Evolutionary conservation across 2,797 vertebrate species (phyloP).

Genomic region (Cirrhinus molitorella): DNA sequence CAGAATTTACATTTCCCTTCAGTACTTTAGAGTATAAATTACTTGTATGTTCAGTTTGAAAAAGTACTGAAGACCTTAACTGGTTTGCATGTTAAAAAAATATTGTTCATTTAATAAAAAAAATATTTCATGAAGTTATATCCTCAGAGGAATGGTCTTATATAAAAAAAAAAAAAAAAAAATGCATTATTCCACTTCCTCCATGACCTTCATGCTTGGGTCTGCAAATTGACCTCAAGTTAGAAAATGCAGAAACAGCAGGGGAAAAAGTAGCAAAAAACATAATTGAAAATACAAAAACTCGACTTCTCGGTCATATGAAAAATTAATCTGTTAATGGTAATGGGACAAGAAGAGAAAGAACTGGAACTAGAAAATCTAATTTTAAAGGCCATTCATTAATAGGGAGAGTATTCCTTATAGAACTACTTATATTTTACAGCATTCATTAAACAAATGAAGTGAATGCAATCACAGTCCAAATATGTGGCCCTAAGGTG

Average conservation of each 20-base stretch:
- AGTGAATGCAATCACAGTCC: conserved; percentile 13
- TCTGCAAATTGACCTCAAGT: background rate
- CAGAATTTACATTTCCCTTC: background rate
- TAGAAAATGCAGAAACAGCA: background rate
- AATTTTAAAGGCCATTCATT: conserved; percentile 61
- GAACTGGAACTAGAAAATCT: conserved; percentile 61
- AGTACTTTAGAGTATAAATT: conserved; percentile 34
- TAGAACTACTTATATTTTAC: conserved; percentile 29
- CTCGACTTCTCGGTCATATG: background rate
- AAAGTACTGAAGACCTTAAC: conserved; percentile 15
- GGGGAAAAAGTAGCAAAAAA: background rate
- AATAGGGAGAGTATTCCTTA: conserved; percentile 26
- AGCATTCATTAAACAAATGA: conserved; percentile 35
- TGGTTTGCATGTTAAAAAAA: background rate
- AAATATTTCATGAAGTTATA: background rate
- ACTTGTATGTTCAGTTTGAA: background rate
- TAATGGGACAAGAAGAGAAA: conserved; percentile 63
- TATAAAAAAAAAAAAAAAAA: background rate
- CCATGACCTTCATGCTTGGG: background rate
- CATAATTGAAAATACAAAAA: conserved; percentile 5
- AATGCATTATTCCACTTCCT: background rate
- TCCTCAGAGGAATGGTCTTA: background rate
- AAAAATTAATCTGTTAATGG: conserved; percentile 62
- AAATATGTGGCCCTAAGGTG: background rate
- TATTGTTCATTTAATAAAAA: background rate